Evolutionary conservation across 2,888 invertebrate genomes (phyloP).

Genomic region (Asteroscopus sphinx): DNA sequence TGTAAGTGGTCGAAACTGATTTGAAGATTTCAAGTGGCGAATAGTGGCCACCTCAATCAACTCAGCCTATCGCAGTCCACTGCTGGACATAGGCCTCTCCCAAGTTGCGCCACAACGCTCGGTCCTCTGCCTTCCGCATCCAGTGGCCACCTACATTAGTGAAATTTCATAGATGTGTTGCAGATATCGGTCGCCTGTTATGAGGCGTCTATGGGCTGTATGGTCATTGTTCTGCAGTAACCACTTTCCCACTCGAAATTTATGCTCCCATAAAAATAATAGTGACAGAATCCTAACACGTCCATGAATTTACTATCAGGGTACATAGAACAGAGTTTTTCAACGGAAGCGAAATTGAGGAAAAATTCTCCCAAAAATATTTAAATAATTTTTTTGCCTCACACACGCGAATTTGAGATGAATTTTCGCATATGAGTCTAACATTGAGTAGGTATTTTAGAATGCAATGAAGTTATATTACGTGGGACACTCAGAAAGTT

Average conservation of each 20-base stretch:
- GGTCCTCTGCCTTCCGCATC: too few species aligned
- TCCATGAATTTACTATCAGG: slow-evolving; percentile 41
- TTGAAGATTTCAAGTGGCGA: too few species aligned
- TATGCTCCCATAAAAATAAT: slow-evolving; percentile 22
- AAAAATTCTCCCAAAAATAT: neutral
- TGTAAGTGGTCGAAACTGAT: too few species aligned
- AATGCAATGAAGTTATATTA: slow-evolving; percentile 11
- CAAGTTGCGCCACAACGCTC: too few species aligned
- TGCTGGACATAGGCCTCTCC: too few species aligned
- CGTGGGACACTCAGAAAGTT: too few species aligned
- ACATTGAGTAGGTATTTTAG: slow-evolving; percentile 19
- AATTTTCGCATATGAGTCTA: neutral
- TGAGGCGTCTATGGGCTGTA: neutral
- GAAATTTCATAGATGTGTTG: too few species aligned
- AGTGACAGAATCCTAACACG: slow-evolving; percentile 37
- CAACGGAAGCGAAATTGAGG: slow-evolving; percentile 6
- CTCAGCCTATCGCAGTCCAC: too few species aligned
- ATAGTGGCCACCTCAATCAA: too few species aligned
- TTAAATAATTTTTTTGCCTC: neutral
- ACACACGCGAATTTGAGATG: neutral
- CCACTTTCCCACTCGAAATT: slow-evolving; percentile 4
- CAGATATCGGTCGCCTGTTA: too few species aligned
- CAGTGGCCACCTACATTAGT: too few species aligned
- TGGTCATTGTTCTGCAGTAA: neutral
- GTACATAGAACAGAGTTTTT: slow-evolving; percentile 13